Conservation (phyloP, 2,113 vertebrate species). For the Heterotilapia buettikoferi region DNA sequence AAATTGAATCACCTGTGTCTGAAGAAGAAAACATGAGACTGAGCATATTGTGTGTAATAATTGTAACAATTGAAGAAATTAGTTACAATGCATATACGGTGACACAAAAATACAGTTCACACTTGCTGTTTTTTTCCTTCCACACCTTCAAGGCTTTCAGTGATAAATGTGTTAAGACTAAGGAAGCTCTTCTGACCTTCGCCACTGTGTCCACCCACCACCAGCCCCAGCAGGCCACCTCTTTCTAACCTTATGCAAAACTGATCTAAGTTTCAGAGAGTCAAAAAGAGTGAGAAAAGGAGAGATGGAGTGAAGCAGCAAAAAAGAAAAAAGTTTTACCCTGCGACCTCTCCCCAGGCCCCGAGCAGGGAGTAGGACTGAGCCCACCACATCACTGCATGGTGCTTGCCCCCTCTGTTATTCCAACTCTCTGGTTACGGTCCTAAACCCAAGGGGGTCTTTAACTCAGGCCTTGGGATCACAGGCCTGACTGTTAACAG, state of each 20-base stretch:
- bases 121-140: not conserved
- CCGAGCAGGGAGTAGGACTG: conserved; percentile 29
- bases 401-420: conserved; percentile 63
- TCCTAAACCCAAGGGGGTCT: conserved; percentile 74
- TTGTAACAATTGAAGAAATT: not conserved
- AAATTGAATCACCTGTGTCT: not conserved
- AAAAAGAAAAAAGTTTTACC: not conserved
- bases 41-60: not conserved
- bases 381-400: conserved; percentile 30
- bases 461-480: conserved; percentile 68
- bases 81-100: not conserved
- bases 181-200: conserved; percentile 31
- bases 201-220: conserved; percentile 22
- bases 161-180: conserved; percentile 25
- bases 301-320: not conserved
- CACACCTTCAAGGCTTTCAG: not conserved
- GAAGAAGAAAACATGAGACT: not conserved
- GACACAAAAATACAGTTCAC: not conserved
- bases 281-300: not conserved
- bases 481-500: conserved; percentile 74
- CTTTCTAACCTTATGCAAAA: conserved; percentile 20
- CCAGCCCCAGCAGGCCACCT: conserved; percentile 22
- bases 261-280: conserved; percentile 10
- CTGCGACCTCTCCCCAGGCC: conserved; percentile 55
- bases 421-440: conserved; percentile 77